These are phyloP conservation scores for Rhizomys pruinosus DNA, from an alignment of 2,113 vertebrate genomes.

Conservation along the genomic window DNA sequence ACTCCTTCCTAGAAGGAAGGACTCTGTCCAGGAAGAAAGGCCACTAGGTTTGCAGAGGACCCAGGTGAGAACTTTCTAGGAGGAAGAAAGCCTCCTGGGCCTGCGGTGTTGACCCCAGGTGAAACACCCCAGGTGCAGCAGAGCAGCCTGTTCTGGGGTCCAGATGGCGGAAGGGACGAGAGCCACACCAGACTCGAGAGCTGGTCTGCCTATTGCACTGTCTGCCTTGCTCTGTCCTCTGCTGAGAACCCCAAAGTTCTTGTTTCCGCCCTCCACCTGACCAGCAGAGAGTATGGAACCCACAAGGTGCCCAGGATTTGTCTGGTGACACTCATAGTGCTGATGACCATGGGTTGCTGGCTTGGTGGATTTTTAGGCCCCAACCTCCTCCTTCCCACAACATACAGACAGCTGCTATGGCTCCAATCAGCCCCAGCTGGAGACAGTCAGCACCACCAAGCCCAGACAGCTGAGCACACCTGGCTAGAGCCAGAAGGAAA, in stretches of 20 bases:
- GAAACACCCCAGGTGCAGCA: neutral
- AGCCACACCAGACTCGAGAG: neutral
- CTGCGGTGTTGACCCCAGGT: neutral
- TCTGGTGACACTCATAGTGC: neutral
- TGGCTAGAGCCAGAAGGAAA: slow-evolving; percentile 22
- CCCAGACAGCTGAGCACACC: slow-evolving; percentile 27
- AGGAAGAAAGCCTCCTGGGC: neutral
- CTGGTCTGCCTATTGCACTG: rapidly evolving
- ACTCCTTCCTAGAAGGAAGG: slow-evolving; percentile 6
- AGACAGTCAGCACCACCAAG: neutral
- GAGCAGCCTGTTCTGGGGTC: neutral
- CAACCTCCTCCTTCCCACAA: neutral
- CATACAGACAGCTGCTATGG: neutral
- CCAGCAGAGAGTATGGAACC: neutral
- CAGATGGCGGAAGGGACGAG: neutral
- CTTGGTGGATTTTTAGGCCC: neutral
- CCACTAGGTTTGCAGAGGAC: neutral
- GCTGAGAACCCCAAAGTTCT: neutral
- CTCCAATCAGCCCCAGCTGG: neutral
- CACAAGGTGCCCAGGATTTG: no score
- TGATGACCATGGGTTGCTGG: neutral
- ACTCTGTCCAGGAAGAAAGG: neutral
- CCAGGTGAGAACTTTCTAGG: neutral
- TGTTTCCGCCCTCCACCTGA: neutral
- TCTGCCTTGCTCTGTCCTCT: neutral